Conservation (phyloP, 1,140 invertebrate species). For the Psix sp. region DNA sequence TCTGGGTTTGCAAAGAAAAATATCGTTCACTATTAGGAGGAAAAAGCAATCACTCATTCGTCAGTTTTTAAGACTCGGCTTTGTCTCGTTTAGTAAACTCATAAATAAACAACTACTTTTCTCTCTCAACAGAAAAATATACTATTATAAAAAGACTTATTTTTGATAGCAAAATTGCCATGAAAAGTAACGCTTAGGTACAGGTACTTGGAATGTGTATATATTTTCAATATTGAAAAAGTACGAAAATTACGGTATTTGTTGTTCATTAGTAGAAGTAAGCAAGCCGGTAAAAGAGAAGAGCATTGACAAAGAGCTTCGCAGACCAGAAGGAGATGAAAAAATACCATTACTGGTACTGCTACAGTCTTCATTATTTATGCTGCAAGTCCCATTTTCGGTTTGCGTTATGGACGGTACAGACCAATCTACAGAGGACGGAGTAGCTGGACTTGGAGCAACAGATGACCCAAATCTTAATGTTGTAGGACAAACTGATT, state of each 20-base stretch:
- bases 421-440: conserved; percentile 55
- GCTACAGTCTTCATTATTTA: conserved; percentile 46
- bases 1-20: too few species aligned
- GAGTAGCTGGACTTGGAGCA: conserved; percentile 61
- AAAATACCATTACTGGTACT: conserved; percentile 41
- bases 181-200: too few species aligned
- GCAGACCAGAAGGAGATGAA: conserved; percentile 67
- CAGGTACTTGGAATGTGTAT: too few species aligned
- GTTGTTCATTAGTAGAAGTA: conserved; percentile 66
- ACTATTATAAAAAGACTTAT: too few species aligned
- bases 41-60: too few species aligned
- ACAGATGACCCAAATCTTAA: conserved; percentile 52
- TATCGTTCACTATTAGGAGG: too few species aligned
- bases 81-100: too few species aligned
- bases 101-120: too few species aligned
- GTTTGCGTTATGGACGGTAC: conserved; percentile 21
- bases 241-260: conserved; percentile 69
- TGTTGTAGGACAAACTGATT: conserved; percentile 54
- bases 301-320: conserved; percentile 73
- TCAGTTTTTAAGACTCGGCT: too few species aligned
- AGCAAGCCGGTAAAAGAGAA: conserved; percentile 69
- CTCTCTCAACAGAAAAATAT: too few species aligned
- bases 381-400: conserved; percentile 71
- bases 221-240: too few species aligned
- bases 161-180: too few species aligned